Base-by-base conservation (phyloP, 2,888 invertebrate species). In the Amphipyra tragopoginis region DNA sequence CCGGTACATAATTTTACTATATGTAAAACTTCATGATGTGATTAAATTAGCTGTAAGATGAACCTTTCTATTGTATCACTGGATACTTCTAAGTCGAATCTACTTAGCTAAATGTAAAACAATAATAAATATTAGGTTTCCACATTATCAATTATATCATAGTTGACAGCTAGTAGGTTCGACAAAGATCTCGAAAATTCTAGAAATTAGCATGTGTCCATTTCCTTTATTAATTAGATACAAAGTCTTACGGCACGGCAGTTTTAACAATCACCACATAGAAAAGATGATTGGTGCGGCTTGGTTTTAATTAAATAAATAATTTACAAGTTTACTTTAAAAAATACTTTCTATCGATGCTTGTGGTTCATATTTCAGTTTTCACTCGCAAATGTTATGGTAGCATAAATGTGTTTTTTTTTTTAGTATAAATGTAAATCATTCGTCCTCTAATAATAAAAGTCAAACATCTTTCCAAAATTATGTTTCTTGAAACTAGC, bases 1-100 rank as follows among this genome's bases (percentile, higher is more conserved):
- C 74, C 77, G 81, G 72, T 67, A 73, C 74, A 76, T 79, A 67
- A 75, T 70, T 72, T 75, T 68, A 72, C 45, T 63, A 58, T 54
- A 43, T 50, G 54, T 51, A 40, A 51, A 55, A 58, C 53, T 65
- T 49, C 51, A 73, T 60, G 63, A 71, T 78, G 77, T 77, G 77
- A 81, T 81, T 75, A 43, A 58, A 56, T 58, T 77, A 79, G 68
- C 51, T 73, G 15, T 80, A 73, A 72, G 70, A 36, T 59, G 11
- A 65, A 36, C 59, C 29, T 48, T 59, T 74, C 66, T 21, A 21
- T 64, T 55, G 56, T 70, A 69, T 69, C 62, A 63, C 33, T 67
- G 57, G 47, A 49, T 72, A 65, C 68, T 70, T 66, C 61, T 61
- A 50, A 62, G 68, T 74, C 71, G 72, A 53, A 79, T 66, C 71